Conservation (phyloP, 2,888 invertebrate genomes). For the Disparrhopalites patrizii region DNA sequence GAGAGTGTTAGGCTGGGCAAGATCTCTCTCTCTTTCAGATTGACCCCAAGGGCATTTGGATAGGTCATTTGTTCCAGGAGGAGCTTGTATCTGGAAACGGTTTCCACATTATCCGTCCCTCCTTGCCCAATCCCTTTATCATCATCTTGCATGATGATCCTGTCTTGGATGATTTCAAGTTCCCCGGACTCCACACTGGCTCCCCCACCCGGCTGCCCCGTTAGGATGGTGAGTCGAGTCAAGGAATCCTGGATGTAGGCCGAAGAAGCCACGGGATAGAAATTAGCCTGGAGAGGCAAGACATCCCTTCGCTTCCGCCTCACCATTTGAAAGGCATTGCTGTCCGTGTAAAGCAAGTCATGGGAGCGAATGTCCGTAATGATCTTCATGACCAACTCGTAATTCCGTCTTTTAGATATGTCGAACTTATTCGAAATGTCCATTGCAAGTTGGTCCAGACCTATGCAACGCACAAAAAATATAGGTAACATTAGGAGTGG, state of each 20-base stretch:
- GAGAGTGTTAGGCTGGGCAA: too few species aligned
- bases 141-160: background rate
- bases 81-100: constrained; percentile 74
- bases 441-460: too few species aligned
- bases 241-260: constrained; percentile 77
- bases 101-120: constrained; percentile 82
- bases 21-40: too few species aligned
- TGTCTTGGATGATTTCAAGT: constrained; percentile 55
- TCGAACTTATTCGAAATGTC: constrained; percentile 53
- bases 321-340: constrained; percentile 92
- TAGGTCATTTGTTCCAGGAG: constrained; percentile 65
- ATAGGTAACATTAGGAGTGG: too few species aligned
- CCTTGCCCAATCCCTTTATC: constrained; percentile 82
- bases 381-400: constrained; percentile 84
- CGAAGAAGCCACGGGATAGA: constrained; percentile 86
- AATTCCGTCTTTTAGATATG: constrained; percentile 64
- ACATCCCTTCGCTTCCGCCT: too few species aligned
- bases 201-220: constrained; percentile 81
- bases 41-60: too few species aligned
- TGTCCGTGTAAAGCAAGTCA: constrained; percentile 82
- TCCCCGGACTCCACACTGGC: constrained; percentile 72
- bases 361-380: constrained; percentile 70
- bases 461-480: too few species aligned
- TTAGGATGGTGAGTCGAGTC: constrained; percentile 68
- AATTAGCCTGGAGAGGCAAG: constrained; percentile 95